phyloP scores from a whole-genome alignment of 2,113 vertebrate genomes.

The Hydrochoerus hydrochaeris region DNA sequence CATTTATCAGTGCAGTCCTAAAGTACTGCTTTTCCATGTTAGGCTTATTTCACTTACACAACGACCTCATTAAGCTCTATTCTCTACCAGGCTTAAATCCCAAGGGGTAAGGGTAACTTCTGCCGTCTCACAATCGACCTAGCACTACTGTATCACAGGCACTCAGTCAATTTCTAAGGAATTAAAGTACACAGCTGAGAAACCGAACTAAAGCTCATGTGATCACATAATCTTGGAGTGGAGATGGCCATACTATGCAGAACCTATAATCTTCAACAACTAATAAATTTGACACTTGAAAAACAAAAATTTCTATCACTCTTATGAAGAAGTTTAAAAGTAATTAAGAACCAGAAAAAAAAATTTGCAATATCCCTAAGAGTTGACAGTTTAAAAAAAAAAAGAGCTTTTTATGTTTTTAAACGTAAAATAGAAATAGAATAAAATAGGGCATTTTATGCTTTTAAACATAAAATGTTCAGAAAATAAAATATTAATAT shows the following conservation, averaged over 20 bases:
- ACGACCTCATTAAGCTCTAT: background rate
- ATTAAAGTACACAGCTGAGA: background rate
- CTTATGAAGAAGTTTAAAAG: background rate
- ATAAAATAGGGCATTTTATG: background rate
- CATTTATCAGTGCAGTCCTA: background rate
- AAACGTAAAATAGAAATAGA: background rate
- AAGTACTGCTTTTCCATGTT: background rate
- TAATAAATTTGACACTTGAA: background rate
- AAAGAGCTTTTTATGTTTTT: background rate
- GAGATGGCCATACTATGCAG: background rate
- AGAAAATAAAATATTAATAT: background rate
- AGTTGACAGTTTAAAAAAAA: background rate
- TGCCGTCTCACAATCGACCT: background rate
- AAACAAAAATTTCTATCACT: background rate
- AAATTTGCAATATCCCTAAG: background rate
- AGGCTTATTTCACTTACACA: background rate
- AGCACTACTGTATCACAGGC: background rate
- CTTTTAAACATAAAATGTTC: slow-evolving; percentile 16
- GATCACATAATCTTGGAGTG: background rate
- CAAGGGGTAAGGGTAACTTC: background rate
- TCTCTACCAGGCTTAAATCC: background rate
- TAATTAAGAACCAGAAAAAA: background rate
- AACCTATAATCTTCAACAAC: background rate
- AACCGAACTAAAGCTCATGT: background rate
- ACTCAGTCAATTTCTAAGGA: background rate